Conservation (phyloP, 2,888 invertebrate species). For the Volucella bombylans region DNA sequence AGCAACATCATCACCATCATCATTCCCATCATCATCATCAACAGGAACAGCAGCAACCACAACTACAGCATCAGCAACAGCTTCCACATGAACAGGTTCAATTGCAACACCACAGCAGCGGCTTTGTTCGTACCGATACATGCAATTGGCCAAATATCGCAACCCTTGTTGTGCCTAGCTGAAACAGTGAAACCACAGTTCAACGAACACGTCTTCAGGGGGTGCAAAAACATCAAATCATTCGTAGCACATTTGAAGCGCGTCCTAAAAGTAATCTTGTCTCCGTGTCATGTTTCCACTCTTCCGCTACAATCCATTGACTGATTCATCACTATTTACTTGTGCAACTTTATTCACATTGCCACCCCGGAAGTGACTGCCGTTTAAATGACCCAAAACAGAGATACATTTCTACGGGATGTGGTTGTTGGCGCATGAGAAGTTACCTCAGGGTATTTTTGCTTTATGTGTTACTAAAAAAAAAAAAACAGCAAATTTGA, state of each 20-base stretch:
- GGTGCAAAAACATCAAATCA: slow-evolving; percentile 56
- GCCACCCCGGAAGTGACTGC: slow-evolving; percentile 69
- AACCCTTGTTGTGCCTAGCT: slow-evolving; percentile 81
- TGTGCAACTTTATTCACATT: slow-evolving; percentile 44
- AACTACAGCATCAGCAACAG: slow-evolving; percentile 69
- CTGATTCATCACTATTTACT: slow-evolving; percentile 25
- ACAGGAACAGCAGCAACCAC: slow-evolving; percentile 73
- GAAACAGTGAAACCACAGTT: slow-evolving; percentile 75
- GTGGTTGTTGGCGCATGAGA: slow-evolving; percentile 67
- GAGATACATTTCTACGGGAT: slow-evolving; percentile 50
- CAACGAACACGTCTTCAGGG: slow-evolving; percentile 60
- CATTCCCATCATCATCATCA: slow-evolving; percentile 76
- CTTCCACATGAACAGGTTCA: slow-evolving; percentile 58
- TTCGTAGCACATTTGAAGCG: slow-evolving; percentile 41
- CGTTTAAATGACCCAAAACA: slow-evolving; percentile 61
- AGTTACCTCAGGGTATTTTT: slow-evolving; percentile 46
- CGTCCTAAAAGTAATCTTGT: slow-evolving; percentile 33
- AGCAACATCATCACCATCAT: slow-evolving; percentile 80
- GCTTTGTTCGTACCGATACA: slow-evolving; percentile 74
- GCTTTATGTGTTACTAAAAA: slow-evolving; percentile 52
- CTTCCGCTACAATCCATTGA: slow-evolving; percentile 17
- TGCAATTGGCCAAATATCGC: slow-evolving; percentile 80
- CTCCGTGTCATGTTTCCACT: slow-evolving; percentile 34
- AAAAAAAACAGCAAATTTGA: slow-evolving; percentile 29
- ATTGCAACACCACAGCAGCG: slow-evolving; percentile 64